phyloP scores from a whole-genome alignment of 1,140 invertebrate species.

The Musca vetustissima region DNA sequence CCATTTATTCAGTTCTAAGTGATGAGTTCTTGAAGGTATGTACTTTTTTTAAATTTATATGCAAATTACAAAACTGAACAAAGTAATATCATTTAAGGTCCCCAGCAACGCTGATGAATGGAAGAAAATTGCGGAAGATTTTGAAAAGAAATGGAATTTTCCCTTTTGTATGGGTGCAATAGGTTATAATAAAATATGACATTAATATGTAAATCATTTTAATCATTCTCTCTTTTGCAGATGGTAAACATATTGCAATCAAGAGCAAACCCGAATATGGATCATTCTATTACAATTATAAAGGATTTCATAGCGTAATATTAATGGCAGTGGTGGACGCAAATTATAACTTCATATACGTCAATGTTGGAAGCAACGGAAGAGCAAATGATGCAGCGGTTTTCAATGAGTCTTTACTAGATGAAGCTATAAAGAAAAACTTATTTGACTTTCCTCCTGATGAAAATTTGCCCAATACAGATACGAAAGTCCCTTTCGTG shows the following conservation, averaged over 20 bases:
- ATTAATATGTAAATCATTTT: not conserved
- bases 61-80: not conserved
- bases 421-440: not conserved
- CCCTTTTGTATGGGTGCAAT: conserved; percentile 1
- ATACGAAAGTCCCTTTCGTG: not conserved
- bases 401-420: not conserved
- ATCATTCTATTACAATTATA: not conserved
- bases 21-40: conserved; percentile 7
- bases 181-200: not conserved
- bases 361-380: not conserved
- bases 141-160: conserved; percentile 11
- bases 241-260: conserved; percentile 11
- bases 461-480: not conserved
- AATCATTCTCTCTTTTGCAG: not conserved
- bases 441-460: not conserved
- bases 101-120: not conserved
- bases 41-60: not conserved
- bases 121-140: not conserved
- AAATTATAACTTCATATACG: not conserved
- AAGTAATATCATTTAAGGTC: not conserved
- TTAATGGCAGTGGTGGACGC: no score
- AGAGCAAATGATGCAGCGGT: conserved; percentile 1
- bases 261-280: not conserved
- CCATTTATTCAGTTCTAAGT: not conserved
- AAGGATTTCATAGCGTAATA: not conserved